Evolutionary conservation across 2,888 invertebrate genomes (phyloP), one percentile per base, ranked within the genome.

Genomic region (Lomographa bimaculata): DNA sequence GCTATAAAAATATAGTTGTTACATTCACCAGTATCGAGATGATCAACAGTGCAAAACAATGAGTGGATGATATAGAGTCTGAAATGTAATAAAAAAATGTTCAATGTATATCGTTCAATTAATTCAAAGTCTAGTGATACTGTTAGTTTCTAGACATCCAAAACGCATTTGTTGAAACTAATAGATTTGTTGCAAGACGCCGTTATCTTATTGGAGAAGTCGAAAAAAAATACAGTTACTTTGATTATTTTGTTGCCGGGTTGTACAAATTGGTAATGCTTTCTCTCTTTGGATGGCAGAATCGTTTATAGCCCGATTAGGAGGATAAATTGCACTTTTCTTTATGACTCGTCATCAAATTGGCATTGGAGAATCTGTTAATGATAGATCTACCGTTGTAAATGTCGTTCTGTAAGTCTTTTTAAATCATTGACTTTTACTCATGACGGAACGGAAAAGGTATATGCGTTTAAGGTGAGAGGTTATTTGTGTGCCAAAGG

Each of bases 81-180:
- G 21, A 9, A 12, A 11, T 19, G 11, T 9, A 37, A 39, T 25
- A 16, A 25, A 29, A n/a, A n/a, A n/a, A n/a, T n/a, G 5, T 30
- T 26, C 26, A 11, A 30, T 17, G 18, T 32, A 19, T 19, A 36
- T 16, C 6, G 21, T 9, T 8, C 14, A 9, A 30, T 17, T 20
- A 17, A 32, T 18, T 8, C 7, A 2, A 10, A 17, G 19, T 20
- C 14, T 5, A 5, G 3, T 9, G 7, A 12, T 41, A 41, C 57
- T 50, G 50, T 53, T 54, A 27, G 46, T 44, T 38, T 19, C 25
- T 43, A 43, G 38, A 34, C 45, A 45, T 44, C 41, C 47, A 25
- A 50, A 55, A 26, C 37, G 46, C 34, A 50, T 53, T 57, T 34
- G 46, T 46, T 48, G 34, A 41, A 27, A 32, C 35, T 27, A 35